These are phyloP conservation scores for Petrolisthes cinctipes DNA, from an alignment of 2,888 invertebrate species.

Conservation along the genomic window DNA sequence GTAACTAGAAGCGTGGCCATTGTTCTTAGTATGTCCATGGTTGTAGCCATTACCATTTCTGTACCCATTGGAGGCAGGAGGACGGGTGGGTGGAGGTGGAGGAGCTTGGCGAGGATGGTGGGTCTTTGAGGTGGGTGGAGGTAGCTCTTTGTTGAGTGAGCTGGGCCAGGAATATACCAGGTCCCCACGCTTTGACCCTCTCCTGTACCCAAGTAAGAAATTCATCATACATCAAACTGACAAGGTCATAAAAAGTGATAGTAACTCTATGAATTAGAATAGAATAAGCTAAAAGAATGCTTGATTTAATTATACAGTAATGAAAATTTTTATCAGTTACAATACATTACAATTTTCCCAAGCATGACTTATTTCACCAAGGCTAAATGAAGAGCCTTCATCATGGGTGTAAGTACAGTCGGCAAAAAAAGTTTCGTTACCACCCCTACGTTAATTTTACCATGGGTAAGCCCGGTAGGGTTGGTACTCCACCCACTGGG, in stretches of 20 bases:
- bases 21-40: slow-evolving; percentile 28
- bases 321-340: too few relatives aligned
- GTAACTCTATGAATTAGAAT: neutral
- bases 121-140: slow-evolving; percentile 29
- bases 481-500: too few relatives aligned
- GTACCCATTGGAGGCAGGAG: slow-evolving; percentile 36
- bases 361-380: too few relatives aligned
- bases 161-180: slow-evolving; percentile 61
- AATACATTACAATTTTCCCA: too few relatives aligned
- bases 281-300: neutral
- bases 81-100: slow-evolving; percentile 33
- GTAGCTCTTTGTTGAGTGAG: slow-evolving; percentile 55
- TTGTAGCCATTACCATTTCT: slow-evolving; percentile 38
- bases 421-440: too few relatives aligned
- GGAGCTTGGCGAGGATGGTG: slow-evolving; percentile 33
- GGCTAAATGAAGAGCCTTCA: too few relatives aligned
- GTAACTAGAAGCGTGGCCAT: slow-evolving; percentile 23
- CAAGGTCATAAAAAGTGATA: neutral
- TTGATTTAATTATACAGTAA: neutral
- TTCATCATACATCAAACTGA: neutral
- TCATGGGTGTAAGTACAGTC: too few relatives aligned
- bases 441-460: too few relatives aligned
- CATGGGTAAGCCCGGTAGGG: too few relatives aligned
- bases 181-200: slow-evolving; percentile 49
- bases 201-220: slow-evolving; percentile 27